phyloP scores from a whole-genome alignment of 1,140 invertebrate genomes.

The Nylanderia fulva region DNA sequence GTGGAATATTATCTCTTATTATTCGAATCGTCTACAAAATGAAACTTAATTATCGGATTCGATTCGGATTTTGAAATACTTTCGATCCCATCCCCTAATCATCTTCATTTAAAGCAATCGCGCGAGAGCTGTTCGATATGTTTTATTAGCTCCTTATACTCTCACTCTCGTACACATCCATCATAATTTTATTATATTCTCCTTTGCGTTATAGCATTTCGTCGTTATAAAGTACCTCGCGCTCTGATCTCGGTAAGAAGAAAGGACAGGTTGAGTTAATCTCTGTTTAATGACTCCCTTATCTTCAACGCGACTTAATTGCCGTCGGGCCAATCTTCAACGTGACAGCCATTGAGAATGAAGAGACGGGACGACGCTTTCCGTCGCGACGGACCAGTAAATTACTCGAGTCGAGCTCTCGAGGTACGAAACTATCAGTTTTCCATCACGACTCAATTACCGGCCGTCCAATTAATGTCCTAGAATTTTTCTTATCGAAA shows the following conservation, averaged over 20 bases:
- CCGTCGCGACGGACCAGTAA: conserved; percentile 51
- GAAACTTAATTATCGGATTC: too few relatives aligned
- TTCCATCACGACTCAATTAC: conserved; percentile 73
- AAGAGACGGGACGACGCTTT: conserved; percentile 40
- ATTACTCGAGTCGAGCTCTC: conserved; percentile 54
- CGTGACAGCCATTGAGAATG: conserved; percentile 31
- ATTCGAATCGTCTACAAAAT: too few relatives aligned
- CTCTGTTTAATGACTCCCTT: conserved; percentile 56
- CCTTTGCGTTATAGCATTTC: background rate
- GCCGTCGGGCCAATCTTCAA: conserved; percentile 36
- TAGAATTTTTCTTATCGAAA: conserved; percentile 73
- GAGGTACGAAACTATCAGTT: conserved; percentile 62
- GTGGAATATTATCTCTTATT: too few relatives aligned
- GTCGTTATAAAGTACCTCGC: background rate
- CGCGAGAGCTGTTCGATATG: background rate
- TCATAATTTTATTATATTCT: conserved; percentile 15
- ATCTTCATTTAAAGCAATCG: background rate
- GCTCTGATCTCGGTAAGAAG: background rate
- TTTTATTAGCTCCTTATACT: conserved; percentile 4
- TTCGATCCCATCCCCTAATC: too few relatives aligned
- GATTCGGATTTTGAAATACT: too few relatives aligned
- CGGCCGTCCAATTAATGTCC: conserved; percentile 68
- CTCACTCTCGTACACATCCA: background rate
- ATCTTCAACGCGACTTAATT: conserved; percentile 54
- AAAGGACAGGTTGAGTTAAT: conserved; percentile 38